Conservation (phyloP, 2,113 vertebrate species). For the Campylomormyrus tamandua region DNA sequence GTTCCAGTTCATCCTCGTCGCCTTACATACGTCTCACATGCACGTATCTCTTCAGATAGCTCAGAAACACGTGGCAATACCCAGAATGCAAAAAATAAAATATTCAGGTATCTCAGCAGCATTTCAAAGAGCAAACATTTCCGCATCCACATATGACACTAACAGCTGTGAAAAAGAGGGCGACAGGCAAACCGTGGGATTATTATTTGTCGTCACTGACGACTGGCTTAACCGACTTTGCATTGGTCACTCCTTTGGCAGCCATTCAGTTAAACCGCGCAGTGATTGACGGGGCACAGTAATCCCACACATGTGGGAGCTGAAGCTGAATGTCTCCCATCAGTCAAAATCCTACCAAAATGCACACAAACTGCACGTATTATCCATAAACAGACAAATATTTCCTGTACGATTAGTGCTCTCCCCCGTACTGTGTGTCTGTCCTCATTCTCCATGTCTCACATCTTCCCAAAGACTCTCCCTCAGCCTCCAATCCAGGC, state of each 20-base stretch:
- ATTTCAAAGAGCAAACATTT: neutral
- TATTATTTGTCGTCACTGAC: neutral
- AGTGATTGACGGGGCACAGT: neutral
- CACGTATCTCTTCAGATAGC: neutral
- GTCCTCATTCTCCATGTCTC: conserved; percentile 18
- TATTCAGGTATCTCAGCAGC: neutral
- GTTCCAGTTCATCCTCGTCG: neutral
- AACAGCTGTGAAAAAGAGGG: no score
- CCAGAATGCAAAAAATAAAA: neutral
- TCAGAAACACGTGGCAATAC: neutral
- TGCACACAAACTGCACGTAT: neutral
- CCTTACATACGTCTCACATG: neutral
- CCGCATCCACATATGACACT: neutral
- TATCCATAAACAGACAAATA: neutral
- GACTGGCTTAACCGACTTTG: neutral
- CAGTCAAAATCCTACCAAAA: neutral
- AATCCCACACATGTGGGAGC: neutral
- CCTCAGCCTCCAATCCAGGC: conserved; percentile 3
- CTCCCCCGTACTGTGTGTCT: neutral
- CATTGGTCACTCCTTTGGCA: neutral
- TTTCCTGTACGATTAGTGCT: neutral
- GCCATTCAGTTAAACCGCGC: neutral
- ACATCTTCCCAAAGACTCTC: conserved; percentile 18
- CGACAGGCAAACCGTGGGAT: neutral
- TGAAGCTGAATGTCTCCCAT: neutral